Evolutionary conservation across 2,113 vertebrate genomes (phyloP), one percentile per base, ranked within the genome.

Genomic region (Xiphophorus couchianus): DNA sequence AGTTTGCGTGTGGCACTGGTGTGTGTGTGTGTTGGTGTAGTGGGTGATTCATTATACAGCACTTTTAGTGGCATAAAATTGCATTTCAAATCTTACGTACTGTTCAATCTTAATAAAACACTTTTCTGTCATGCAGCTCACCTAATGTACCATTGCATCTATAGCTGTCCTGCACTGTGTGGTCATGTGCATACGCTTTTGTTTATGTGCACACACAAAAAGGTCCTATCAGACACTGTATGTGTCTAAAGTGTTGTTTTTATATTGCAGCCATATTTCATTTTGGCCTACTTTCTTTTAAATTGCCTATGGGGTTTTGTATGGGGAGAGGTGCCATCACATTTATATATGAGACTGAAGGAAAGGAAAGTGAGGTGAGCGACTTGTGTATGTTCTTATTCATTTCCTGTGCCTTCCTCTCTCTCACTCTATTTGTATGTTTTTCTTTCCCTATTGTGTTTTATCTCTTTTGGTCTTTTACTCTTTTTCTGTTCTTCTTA

Each of bases 211-310:
- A 77, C 83, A 82, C 77, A 79, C 88, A 68, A 44, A 72, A 76
- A 78, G 87, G 74, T 85, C 82, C 93, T 85, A 92, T 94, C 90
- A 84, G 86, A 88, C 86, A 80, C 74, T 74, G 51, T 83, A 86
- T 91, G 92, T 87, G 90, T 93, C 90, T 92, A 91, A 93, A 91
- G 90, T 91, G 90, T 90, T 93, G 91, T 93, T 93, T 92, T 93
- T 94, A 94, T 95, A 94, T 95, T 95, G 91, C 90, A 92, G 90
- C 85, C 91, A 94, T 95, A 94, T 93, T 95, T 95, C 93, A 94
- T 93, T 93, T 94, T 94, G 94, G 84, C 93, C 94, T 92, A 94
- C 85, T 94, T 93, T 93, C 84, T 91, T 58, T 90, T 90, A 93
- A 93, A 93, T 93, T 94, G 91, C 93, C 92, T 91, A 77, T 93